Evolutionary conservation across 1,140 invertebrate genomes (phyloP), one percentile per base, ranked within the genome.

Genomic region (Phocides pigmalion): DNA sequence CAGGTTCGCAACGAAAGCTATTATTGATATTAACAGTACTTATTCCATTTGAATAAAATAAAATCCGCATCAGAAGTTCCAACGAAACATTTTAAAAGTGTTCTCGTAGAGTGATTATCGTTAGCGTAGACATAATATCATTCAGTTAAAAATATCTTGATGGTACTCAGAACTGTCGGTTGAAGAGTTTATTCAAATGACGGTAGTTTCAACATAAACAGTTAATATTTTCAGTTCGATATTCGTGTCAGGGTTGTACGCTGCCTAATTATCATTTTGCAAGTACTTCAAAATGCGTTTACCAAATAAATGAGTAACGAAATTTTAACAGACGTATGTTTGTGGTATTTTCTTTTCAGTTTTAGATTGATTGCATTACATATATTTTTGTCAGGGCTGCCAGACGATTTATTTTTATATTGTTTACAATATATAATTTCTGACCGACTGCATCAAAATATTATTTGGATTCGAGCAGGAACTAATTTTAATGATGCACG

Each of bases 111-210:
- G 53, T 58, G 53, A 58, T 44, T 58, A 58, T 58, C 53, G 53
- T 44, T 58, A 44, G 53, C 53, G 39, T 58, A 58, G 53, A 58
- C 53, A 58, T 58, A 58, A 58, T 58, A 58, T 58, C 35, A 32
- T 54, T 58, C 53, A 44, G 54, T 59, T 59, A 59, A 59, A 59
- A 59, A 59, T 59, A 59, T 59, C 54, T 59, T 59, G 54, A 59
- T 59, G 54, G 39, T 46, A 59, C 54, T 59, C n/a, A 17, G 54
- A 35, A 25, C 54, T 59, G 54, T 59, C 54, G 41, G 54, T 59
- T 32, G 41, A 16, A 46, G 42, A 59, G 54, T 59, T 59, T 32
- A 46, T 59, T 59, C 54, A 59, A 59, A 28, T 59, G 54, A 59
- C 54, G 54, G 19, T 25, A 59, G 53, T 59, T 59, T 59, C 54